Conservation (phyloP, 2,888 invertebrate species). For the Exocentrus adspersus region DNA sequence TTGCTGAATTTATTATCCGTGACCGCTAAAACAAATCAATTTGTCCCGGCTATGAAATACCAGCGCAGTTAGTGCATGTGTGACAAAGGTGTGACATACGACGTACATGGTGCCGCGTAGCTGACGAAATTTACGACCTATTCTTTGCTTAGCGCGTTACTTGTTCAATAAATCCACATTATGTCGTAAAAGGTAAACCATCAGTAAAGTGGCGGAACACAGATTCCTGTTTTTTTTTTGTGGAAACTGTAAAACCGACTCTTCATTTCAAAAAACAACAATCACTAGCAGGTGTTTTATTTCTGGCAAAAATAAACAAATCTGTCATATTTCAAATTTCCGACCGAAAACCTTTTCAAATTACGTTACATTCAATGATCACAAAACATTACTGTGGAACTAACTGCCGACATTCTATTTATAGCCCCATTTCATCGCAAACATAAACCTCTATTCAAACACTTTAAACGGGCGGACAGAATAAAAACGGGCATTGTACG, state of each 20-base stretch:
- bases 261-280: too few species aligned
- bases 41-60: conserved; percentile 4
- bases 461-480: neutral
- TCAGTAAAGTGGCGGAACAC: conserved; percentile 32
- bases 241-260: neutral
- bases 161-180: conserved; percentile 49
- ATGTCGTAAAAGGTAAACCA: conserved; percentile 43
- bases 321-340: too few species aligned
- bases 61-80: neutral
- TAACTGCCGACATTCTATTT: too few species aligned
- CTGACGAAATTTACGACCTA: conserved; percentile 41
- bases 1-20: neutral
- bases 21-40: conserved; percentile 2
- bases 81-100: neutral
- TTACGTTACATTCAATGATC: too few species aligned
- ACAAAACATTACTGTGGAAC: too few species aligned
- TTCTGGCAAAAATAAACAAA: too few species aligned
- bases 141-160: conserved; percentile 42
- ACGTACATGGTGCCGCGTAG: conserved; percentile 7
- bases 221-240: conserved; percentile 31
- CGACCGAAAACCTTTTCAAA: too few species aligned
- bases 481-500: neutral
- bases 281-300: too few species aligned
- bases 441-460: too few species aligned
- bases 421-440: too few species aligned